Evolutionary conservation across 1,140 invertebrate species (phyloP), one percentile per base, ranked within the genome.

Genomic region (Teleogryllus occipitalis): DNA sequence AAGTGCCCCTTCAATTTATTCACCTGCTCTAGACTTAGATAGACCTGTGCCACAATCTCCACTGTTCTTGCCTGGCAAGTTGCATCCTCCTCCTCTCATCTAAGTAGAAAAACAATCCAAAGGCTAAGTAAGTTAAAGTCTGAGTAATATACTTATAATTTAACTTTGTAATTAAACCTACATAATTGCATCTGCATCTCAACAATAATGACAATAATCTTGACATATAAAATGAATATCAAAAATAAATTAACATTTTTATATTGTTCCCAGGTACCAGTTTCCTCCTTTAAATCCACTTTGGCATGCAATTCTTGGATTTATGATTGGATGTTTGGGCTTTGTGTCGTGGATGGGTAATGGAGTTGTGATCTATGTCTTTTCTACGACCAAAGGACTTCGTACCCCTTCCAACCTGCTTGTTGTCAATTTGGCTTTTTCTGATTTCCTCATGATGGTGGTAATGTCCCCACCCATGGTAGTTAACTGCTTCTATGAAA

Each of bases 371-470:
- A 89, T 96, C 80, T 96, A 94, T 86, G 94, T 97, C 81, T 97
- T 96, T 85, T 88, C 89, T 21, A 89, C 90, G 7, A 94, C 93
- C 0, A 94, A 94, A 86, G 87, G 87, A 74, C 89, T 96, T 3
- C 90, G 93, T 82, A 95, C 94, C n/a, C 95, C 95, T 18, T 94
- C 94, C 79, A 97, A 97, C 85, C 85, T 96, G 78, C 88, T 96
- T 48, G 92, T 96, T 18, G 90, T 96, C 74, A 96, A 96, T 86
- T 87, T 96, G 82, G 95, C 95, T 8, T 92, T 96, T 84, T 95
- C 93, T 12, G 95, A 97, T 84, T 95, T 97, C 83, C 86, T 92
- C 65, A 96, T 97, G 93, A 97, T 96, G 94, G 87, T 93, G 79
- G 87, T 86, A 79, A 95, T 95, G 92, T 90, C 92, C 81, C 94